Conservation (phyloP, 1,140 invertebrate genomes). For the Bombus consobrinus region DNA sequence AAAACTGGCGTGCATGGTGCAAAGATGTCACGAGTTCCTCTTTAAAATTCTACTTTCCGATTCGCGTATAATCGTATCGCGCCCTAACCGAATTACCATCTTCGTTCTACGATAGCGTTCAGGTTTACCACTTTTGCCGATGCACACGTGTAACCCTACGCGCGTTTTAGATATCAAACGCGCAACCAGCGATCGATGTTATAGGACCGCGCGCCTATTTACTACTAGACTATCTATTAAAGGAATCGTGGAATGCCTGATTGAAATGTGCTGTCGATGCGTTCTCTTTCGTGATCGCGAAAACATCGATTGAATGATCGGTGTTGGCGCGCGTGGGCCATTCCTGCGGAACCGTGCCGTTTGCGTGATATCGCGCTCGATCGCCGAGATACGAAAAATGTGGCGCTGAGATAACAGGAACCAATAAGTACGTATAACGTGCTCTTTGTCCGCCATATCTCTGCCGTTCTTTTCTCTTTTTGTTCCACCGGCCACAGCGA, state of each 20-base stretch:
- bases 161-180: neutral
- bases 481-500: too few species aligned
- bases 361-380: neutral
- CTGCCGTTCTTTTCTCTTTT: neutral
- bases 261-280: neutral
- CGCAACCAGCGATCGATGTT: neutral
- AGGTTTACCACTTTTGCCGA: neutral
- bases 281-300: neutral
- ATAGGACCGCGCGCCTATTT: neutral
- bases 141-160: neutral
- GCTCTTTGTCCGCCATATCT: slow-evolving; percentile 30
- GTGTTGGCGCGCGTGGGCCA: too few species aligned
- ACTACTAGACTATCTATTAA: too few species aligned
- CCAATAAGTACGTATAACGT: neutral
- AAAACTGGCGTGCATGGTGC: too few species aligned
- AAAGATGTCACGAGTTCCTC: neutral
- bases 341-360: too few species aligned
- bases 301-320: neutral
- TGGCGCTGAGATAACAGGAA: neutral
- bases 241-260: neutral
- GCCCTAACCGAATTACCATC: neutral
- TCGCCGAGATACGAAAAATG: neutral
- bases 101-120: neutral
- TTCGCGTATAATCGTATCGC: neutral
- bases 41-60: neutral